Base-by-base conservation (phyloP, 1,140 invertebrate genomes). In the Monomorium pharaonis region DNA sequence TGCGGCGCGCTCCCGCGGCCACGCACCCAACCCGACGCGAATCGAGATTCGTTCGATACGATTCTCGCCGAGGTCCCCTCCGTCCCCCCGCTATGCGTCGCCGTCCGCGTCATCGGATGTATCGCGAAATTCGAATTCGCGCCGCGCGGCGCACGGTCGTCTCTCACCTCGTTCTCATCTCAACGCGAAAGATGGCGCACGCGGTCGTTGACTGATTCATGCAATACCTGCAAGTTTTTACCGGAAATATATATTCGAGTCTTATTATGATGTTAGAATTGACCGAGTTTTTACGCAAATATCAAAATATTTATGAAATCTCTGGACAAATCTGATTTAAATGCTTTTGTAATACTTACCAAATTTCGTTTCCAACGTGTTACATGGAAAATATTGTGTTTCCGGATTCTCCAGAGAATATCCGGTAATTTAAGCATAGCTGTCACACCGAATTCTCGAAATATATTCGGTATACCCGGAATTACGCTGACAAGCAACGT, bases 1-100 rank as follows among this genome's bases (percentile, higher is more conserved):
- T 94, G 88, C 88, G 30, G 84, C 94, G 94, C 92, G 10, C 91
- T 88, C 94, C 89, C 63, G 83, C 86, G 94, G 91, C 85, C 83
- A 89, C 84, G 74, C 76, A 62, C 33, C 67, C 44, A 92, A 90
- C 63, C 75, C 51, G 14, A 0, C 14, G 27, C 6, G 21, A 65
- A 67, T 89, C 87, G 88, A 89, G 75, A 86, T 49, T 75, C 54
- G 21, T 47, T 74, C 63, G 75, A 86, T 65, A 42, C 0, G 33
- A 37, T 27, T 16, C 54, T 69, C 67, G 37, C 42, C n/a, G n/a
- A n/a, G n/a, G n/a, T n/a, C n/a, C n/a, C n/a, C n/a, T n/a, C n/a
- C n/a, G n/a, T n/a, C n/a, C n/a, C n/a, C n/a, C n/a, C n/a, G n/a
- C n/a, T n/a, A n/a, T n/a, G n/a, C n/a, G n/a, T n/a, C n/a, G n/a